A percentile compares a stretch with the other conserved stretches of the same genome.
These are phyloP conservation scores for Hirtodrosophila cameraria DNA, from an alignment of 2,888 invertebrate genomes.

Conservation along the genomic window DNA sequence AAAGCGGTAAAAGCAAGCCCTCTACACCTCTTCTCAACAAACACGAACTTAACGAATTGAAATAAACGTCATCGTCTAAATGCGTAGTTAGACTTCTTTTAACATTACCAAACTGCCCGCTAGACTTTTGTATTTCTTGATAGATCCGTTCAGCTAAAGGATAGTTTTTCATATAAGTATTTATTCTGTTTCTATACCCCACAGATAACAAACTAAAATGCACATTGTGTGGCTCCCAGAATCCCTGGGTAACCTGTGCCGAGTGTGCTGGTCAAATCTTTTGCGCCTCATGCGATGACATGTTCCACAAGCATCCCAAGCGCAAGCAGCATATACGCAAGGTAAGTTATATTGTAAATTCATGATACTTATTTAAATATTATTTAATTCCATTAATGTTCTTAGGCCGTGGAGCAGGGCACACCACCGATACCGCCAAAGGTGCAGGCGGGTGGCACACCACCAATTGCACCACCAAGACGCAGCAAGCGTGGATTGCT, in stretches of 20 bases:
- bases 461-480: conserved; percentile 88
- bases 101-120: too few relatives aligned
- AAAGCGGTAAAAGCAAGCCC: too few relatives aligned
- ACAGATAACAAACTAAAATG: conserved; percentile 87
- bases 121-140: too few relatives aligned
- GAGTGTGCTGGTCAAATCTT: conserved; percentile 93
- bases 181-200: neutral
- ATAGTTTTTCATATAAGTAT: neutral
- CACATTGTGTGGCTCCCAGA: conserved; percentile 93
- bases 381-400: neutral
- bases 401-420: conserved; percentile 81
- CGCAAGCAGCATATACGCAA: conserved; percentile 91
- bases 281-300: conserved; percentile 95
- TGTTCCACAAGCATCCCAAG: conserved; percentile 97
- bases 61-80: too few relatives aligned
- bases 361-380: neutral
- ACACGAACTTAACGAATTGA: too few relatives aligned
- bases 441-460: conserved; percentile 78
- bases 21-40: too few relatives aligned
- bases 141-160: too few relatives aligned
- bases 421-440: conserved; percentile 89
- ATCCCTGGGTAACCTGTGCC: conserved; percentile 92
- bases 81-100: too few relatives aligned
- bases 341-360: conserved; percentile 84
- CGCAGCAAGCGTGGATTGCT: conserved; percentile 86